Evolutionary conservation across 2,888 invertebrate genomes (phyloP).

Genomic region (Lamellibrachia columna): DNA sequence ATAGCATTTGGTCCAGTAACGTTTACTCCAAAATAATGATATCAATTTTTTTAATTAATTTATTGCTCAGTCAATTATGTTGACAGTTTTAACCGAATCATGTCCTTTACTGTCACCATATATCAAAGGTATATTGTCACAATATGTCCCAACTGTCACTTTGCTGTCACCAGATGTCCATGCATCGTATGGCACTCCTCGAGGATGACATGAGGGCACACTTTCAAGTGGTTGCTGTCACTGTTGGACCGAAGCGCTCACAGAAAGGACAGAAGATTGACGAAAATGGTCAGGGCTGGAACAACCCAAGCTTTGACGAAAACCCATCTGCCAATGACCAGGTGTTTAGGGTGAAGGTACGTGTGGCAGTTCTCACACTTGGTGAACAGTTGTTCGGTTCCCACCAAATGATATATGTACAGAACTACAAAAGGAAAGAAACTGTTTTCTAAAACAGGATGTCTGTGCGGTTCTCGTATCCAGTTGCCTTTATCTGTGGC

Average conservation of each 20-base stretch:
- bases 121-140: neutral
- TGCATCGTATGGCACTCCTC: slow-evolving; percentile 75
- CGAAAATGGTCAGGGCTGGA: slow-evolving; percentile 67
- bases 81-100: neutral
- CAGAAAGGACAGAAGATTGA: slow-evolving; percentile 60
- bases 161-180: slow-evolving; percentile 61
- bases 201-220: slow-evolving; percentile 78
- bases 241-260: slow-evolving; percentile 61
- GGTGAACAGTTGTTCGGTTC: neutral
- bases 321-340: slow-evolving; percentile 51
- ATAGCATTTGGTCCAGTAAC: too few species aligned
- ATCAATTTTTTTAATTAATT: too few species aligned
- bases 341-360: slow-evolving; percentile 62
- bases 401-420: neutral
- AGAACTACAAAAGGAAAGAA: neutral
- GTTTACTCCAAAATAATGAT: too few species aligned
- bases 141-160: neutral
- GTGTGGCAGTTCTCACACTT: neutral
- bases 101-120: neutral
- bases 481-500: neutral
- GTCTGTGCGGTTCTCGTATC: neutral
- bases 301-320: slow-evolving; percentile 57
- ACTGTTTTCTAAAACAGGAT: neutral
- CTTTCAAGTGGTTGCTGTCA: slow-evolving; percentile 72
- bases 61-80: neutral